phyloP scores from a whole-genome alignment of 2,888 invertebrate genomes.

The Eupithecia abbreviata region DNA sequence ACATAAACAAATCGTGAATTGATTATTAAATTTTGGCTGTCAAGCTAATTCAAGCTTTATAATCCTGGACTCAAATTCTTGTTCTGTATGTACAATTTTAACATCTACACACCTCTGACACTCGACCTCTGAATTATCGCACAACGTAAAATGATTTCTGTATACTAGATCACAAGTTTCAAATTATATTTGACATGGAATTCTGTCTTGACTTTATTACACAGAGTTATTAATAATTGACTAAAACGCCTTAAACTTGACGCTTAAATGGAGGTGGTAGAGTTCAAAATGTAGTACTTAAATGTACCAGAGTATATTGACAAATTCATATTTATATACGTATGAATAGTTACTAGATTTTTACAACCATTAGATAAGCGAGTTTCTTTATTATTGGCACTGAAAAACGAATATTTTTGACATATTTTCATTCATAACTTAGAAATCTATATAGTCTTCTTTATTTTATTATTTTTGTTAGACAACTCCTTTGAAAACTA shows the following conservation, averaged over 20 bases:
- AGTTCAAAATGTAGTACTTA: conserved; percentile 32
- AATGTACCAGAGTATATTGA: conserved; percentile 30
- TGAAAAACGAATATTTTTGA: not conserved
- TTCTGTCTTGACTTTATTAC: conserved; percentile 21
- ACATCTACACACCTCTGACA: conserved; percentile 28
- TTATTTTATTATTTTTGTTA: not conserved
- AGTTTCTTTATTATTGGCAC: conserved; percentile 23
- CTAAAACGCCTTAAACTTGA: conserved; percentile 32
- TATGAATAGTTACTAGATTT: conserved; percentile 25
- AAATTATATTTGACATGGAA: conserved; percentile 37
- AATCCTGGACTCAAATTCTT: conserved; percentile 2
- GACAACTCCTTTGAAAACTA: not conserved
- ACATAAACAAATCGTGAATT: not conserved
- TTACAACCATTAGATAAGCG: conserved; percentile 18
- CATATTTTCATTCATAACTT: not conserved
- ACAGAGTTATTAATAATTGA: conserved; percentile 29
- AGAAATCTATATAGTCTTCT: not conserved
- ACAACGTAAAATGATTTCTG: conserved; percentile 37
- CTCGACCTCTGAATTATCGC: conserved; percentile 37
- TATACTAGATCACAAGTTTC: conserved; percentile 19
- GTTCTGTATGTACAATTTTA: conserved; percentile 31
- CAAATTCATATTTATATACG: conserved; percentile 34
- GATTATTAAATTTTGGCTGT: not conserved
- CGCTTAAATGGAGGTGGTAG: conserved; percentile 27
- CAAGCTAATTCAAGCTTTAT: not conserved